Evolutionary conservation across 2,113 vertebrate genomes (phyloP).

Genomic region (Arizona elegans): DNA sequence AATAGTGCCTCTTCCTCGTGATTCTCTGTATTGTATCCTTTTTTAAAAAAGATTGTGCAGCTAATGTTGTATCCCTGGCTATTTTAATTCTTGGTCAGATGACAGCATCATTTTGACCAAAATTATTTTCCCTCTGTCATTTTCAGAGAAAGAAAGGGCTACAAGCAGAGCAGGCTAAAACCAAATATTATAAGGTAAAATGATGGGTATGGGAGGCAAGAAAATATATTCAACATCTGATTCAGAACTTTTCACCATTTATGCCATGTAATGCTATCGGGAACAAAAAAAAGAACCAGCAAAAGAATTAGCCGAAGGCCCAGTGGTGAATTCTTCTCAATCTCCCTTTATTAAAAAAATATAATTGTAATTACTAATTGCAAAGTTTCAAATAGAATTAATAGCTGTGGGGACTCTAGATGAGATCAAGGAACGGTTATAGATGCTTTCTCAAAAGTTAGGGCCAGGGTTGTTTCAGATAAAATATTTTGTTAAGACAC

Average conservation of each 20-base stretch:
- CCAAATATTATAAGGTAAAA: neutral
- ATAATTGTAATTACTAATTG: neutral
- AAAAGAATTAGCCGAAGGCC: neutral
- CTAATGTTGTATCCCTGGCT: neutral
- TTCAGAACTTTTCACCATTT: neutral
- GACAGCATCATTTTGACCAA: neutral
- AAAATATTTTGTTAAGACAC: neutral
- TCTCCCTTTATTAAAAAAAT: neutral
- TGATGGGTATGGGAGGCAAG: neutral
- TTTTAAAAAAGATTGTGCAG: neutral
- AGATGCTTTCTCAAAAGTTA: neutral
- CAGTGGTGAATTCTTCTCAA: neutral
- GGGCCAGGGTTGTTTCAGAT: neutral
- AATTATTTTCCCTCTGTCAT: neutral
- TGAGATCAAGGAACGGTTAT: neutral
- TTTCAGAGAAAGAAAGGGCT: neutral
- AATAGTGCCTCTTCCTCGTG: neutral
- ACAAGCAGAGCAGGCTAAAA: neutral
- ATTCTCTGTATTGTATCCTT: neutral
- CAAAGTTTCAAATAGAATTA: neutral
- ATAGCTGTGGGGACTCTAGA: neutral
- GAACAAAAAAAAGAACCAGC: neutral
- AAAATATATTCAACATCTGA: too few species aligned
- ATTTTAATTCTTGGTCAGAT: neutral
- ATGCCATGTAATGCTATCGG: too few species aligned